These are phyloP conservation scores for Macroteleia sp. DNA, from an alignment of 2,888 invertebrate species.

Conservation along the genomic window DNA sequence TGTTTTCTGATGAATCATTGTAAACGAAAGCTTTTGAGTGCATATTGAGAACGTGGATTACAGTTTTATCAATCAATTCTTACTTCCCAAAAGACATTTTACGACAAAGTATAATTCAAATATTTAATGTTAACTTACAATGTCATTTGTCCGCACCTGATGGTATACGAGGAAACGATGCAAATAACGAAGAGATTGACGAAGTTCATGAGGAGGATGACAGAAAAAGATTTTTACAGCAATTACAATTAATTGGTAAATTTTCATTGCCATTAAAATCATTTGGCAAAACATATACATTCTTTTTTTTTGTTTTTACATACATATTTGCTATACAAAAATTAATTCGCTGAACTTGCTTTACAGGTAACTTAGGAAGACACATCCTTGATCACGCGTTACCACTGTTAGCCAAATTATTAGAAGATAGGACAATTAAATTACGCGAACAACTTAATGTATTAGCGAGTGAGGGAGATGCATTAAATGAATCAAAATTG, in stretches of 20 bases:
- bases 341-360: too few species aligned
- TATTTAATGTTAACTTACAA: slow-evolving; percentile 92
- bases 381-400: slow-evolving; percentile 88
- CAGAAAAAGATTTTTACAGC: slow-evolving; percentile 88
- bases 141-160: slow-evolving; percentile 93
- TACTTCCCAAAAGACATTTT: slow-evolving; percentile 82
- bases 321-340: too few species aligned
- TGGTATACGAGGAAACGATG: slow-evolving; percentile 86
- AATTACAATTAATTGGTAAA: slow-evolving; percentile 89
- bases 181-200: slow-evolving; percentile 86
- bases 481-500: slow-evolving; percentile 61
- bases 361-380: slow-evolving; percentile 86
- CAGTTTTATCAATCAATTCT: slow-evolving; percentile 84
- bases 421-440: slow-evolving; percentile 87
- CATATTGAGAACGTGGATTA: slow-evolving; percentile 88
- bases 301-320: too few species aligned
- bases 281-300: too few species aligned
- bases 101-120: slow-evolving; percentile 84
- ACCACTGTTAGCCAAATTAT: slow-evolving; percentile 87
- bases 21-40: slow-evolving; percentile 89
- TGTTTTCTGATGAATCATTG: slow-evolving; percentile 84
- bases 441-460: slow-evolving; percentile 84
- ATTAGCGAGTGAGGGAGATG: slow-evolving; percentile 68
- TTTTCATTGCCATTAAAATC: too few species aligned
- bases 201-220: slow-evolving; percentile 89